A percentile compares a stretch with the other conserved stretches of the same genome.
Conservation (phyloP, 2,113 vertebrate species). For the Scortum barcoo region DNA sequence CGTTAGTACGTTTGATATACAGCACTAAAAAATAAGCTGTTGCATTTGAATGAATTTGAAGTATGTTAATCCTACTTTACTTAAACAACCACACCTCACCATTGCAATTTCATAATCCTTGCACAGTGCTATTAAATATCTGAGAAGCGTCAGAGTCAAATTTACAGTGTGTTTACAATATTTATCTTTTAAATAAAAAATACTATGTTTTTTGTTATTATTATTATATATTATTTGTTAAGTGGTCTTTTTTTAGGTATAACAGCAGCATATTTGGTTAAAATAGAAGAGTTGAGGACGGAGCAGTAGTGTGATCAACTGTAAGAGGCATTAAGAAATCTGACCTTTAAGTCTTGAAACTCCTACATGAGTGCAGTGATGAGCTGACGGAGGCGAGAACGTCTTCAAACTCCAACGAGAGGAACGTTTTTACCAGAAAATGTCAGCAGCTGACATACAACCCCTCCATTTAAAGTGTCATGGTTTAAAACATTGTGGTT, state of each 20-base stretch:
- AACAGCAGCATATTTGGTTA: neutral
- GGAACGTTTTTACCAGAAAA: conserved; percentile 1
- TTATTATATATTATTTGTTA: no score
- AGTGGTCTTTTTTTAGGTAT: neutral
- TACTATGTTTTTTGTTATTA: no score
- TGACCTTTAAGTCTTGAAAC: neutral
- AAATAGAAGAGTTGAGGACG: neutral
- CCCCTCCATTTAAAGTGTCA: neutral
- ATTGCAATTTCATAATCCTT: neutral
- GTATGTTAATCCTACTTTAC: neutral
- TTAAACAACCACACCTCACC: neutral
- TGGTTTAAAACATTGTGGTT: neutral
- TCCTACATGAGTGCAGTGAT: neutral
- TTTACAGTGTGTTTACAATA: neutral
- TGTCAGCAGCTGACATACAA: conserved; percentile 10
- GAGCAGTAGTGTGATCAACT: neutral
- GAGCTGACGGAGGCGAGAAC: neutral
- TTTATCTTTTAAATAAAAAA: neutral
- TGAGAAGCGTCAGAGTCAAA: neutral
- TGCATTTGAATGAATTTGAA: neutral
- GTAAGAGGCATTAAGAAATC: neutral
- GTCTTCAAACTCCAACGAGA: neutral
- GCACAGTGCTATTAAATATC: neutral
- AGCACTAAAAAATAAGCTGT: neutral
- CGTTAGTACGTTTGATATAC: no score